Conservation (phyloP, 2,113 vertebrate genomes). For the Myotis lucifugus region DNA sequence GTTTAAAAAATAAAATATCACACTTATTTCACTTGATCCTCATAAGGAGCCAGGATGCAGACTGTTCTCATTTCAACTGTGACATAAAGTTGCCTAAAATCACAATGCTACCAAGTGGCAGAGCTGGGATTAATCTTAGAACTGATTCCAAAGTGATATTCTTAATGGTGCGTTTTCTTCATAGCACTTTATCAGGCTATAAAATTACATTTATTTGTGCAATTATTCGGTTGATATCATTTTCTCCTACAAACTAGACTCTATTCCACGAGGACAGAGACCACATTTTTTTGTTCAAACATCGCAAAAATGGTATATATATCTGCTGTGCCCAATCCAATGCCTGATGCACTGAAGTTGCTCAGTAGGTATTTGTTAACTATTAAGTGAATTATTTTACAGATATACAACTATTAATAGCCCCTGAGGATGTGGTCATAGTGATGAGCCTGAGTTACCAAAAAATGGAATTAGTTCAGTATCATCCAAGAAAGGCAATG, state of each 20-base stretch:
- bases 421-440: background rate
- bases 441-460: constrained; percentile 12
- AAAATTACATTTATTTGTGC: constrained; percentile 24
- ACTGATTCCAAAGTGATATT: constrained; percentile 19
- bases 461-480: constrained; percentile 1
- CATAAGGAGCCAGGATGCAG: background rate
- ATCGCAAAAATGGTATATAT: background rate
- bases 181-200: constrained; percentile 7
- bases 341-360: background rate
- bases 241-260: constrained; percentile 12
- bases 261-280: background rate
- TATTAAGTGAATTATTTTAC: constrained; percentile 9
- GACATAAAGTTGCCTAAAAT: background rate
- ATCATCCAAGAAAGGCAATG: background rate
- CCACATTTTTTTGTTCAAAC: background rate
- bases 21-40: background rate
- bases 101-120: background rate
- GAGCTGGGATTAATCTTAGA: background rate
- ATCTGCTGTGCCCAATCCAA: background rate
- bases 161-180: background rate
- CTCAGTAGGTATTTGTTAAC: background rate
- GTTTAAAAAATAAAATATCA: constrained; percentile 37
- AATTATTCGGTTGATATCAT: background rate
- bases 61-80: background rate
- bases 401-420: background rate